Evolutionary conservation across 2,888 invertebrate species (phyloP), one percentile per base, ranked within the genome.

Genomic region (Nowickia ferox): DNA sequence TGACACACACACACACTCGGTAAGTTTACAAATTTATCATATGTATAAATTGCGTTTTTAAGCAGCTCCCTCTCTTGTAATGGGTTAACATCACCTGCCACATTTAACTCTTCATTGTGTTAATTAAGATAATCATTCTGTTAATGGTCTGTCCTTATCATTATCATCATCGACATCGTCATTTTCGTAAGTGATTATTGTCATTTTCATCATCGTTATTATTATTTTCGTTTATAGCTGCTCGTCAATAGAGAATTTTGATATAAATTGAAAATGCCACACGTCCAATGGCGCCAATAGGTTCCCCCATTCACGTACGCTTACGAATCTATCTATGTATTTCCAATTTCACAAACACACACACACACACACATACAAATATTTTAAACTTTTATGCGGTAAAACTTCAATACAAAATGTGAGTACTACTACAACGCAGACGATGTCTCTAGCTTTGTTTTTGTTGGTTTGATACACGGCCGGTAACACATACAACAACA

Each of bases 241-340:
- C 59, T 68, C 46, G 75, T 76, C 76, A 81, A 76, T 76, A 84
- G 57, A 53, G 83, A 83, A 84, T 86, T 30, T 86, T 82, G 85
- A 80, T 85, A 77, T 82, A 82, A 85, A 82, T 82, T 82, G 85
- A 83, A 86, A 79, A 65, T 80, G 86, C 83, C 83, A 79, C 86
- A 86, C 86, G 86, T 86, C 86, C 71, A 72, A 61, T 80, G 86
- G 86, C 86, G 86, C 86, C 86, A 86, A 77, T 84, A 55, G 78
- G 78, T 72, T 69, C 75, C 79, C 10, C 57, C 63, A 69, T 19
- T 61, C 79, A 83, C 55, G 66, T 79, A 84, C 76, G 80, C 40
- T 61, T 61, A 22, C 59, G 38, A 38, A 48, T 30, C 30, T 30
- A 15, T 48, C 15, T 48, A 59, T 59, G 15, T 15, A 38, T 59